Evolutionary conservation across 64 coral and sea anemone genomes (phyloP).

Genomic region (Platygyra sinensis): DNA sequence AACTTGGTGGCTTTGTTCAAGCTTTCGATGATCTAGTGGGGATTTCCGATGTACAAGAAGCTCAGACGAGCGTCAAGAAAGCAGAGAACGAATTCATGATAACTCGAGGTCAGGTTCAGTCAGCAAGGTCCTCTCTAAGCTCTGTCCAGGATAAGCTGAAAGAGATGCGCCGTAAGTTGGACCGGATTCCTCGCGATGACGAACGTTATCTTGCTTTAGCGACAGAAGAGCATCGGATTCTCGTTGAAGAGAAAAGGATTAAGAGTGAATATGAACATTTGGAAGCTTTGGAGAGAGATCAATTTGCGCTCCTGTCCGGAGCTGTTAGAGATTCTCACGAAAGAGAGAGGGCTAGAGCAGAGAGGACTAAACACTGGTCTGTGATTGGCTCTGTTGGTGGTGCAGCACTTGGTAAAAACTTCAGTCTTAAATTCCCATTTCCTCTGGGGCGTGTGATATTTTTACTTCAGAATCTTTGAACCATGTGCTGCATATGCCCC

Average conservation of each 20-base stretch:
- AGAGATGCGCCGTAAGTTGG: conserved; percentile 76
- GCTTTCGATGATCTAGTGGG: conserved; percentile 86
- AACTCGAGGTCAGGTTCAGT: conserved; percentile 67
- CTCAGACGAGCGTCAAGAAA: conserved; percentile 72
- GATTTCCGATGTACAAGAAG: conserved; percentile 90
- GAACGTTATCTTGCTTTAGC: conserved; percentile 89
- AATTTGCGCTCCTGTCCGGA: conserved; percentile 86
- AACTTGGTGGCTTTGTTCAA: conserved; percentile 47
- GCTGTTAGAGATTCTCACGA: conserved; percentile 92
- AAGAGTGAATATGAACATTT: conserved; percentile 66
- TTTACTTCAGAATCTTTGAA: no score
- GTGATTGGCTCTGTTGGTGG: conserved; percentile 89
- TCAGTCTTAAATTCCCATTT: neutral
- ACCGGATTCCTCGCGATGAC: conserved; percentile 86
- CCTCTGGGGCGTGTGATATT: neutral
- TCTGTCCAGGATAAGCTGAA: conserved; percentile 56
- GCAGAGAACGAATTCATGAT: conserved; percentile 91
- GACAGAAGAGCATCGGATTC: conserved; percentile 89
- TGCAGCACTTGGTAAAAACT: conserved; percentile 80
- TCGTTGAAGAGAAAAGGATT: conserved; percentile 78
- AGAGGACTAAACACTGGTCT: conserved; percentile 98
- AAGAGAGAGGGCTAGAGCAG: conserved; percentile 82
- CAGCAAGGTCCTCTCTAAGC: conserved; percentile 57
- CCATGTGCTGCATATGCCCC: no score
- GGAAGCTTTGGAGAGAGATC: conserved; percentile 85